Conservation (phyloP, 2,113 vertebrate species). For the Nansenia antarctica region DNA sequence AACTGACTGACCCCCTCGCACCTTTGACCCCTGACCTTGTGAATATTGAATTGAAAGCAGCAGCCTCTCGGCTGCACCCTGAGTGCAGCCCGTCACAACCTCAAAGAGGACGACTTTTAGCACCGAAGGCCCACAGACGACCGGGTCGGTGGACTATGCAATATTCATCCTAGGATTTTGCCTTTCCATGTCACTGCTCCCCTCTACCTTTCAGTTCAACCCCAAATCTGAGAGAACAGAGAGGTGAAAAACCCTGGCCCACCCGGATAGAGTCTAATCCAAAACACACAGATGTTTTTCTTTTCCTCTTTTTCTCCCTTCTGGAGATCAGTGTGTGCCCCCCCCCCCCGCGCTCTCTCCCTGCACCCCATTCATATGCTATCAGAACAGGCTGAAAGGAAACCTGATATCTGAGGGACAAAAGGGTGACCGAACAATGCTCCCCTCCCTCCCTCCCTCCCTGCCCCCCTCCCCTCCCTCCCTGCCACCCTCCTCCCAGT, state of each 20-base stretch:
- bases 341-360: conserved; percentile 1
- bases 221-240: conserved; percentile 13
- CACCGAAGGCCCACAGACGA: neutral
- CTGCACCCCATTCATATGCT: conserved; percentile 22
- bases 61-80: conserved; percentile 16
- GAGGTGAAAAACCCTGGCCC: conserved; percentile 12
- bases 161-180: conserved; percentile 1
- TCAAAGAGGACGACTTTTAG: neutral
- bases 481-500: no score
- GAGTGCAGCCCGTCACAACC: conserved; percentile 7
- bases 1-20: conserved; percentile 36
- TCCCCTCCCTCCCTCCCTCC: neutral
- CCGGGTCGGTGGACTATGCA: neutral
- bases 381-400: conserved; percentile 38
- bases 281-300: conserved; percentile 42
- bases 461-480: no score
- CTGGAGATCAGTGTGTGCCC: conserved; percentile 22
- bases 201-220: neutral
- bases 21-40: conserved; percentile 39
- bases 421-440: conserved; percentile 45
- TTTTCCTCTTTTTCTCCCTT: conserved; percentile 5
- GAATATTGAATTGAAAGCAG: conserved; percentile 31
- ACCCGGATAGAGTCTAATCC: conserved; percentile 35
- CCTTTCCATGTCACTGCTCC: neutral
- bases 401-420: conserved; percentile 46